phyloP scores from a whole-genome alignment of 2,113 vertebrate species.

The Fulmarus glacialis region DNA sequence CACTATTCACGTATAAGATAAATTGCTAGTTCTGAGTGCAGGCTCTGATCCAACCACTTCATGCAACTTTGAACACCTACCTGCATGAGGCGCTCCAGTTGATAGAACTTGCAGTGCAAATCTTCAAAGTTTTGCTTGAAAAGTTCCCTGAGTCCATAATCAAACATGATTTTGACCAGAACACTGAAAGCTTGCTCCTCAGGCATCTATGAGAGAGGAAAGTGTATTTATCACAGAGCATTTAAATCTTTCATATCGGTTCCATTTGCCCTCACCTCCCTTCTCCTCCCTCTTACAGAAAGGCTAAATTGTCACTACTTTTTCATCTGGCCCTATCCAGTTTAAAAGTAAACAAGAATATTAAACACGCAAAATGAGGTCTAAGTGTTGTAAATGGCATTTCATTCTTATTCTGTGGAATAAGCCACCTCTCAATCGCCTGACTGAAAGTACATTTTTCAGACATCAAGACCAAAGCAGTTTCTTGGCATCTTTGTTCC shows the following conservation, averaged over 20 bases:
- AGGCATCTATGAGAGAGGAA: constrained; percentile 86
- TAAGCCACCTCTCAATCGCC: neutral
- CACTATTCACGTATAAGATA: accelerated
- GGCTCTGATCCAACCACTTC: accelerated
- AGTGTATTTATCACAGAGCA: neutral
- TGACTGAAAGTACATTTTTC: neutral
- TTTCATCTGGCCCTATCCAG: neutral
- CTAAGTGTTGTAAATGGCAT: neutral
- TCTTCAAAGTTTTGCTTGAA: constrained; percentile 99
- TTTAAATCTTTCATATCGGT: neutral
- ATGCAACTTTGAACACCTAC: constrained; percentile 47
- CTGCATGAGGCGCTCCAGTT: constrained; percentile 98
- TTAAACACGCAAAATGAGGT: neutral
- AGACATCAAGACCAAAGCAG: neutral
- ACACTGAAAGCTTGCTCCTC: constrained; percentile 99
- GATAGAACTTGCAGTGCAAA: constrained; percentile 99
- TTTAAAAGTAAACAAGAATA: neutral
- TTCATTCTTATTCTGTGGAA: neutral
- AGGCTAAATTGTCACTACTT: neutral
- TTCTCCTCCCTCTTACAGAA: neutral
- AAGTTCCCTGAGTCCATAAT: constrained; percentile 99
- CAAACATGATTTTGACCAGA: constrained; percentile 99
- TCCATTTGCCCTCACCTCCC: neutral
- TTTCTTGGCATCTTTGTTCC: neutral
- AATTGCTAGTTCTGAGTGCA: neutral